Conservation (phyloP, 2,797 vertebrate genomes). For the Sebastes taczanowskii region DNA sequence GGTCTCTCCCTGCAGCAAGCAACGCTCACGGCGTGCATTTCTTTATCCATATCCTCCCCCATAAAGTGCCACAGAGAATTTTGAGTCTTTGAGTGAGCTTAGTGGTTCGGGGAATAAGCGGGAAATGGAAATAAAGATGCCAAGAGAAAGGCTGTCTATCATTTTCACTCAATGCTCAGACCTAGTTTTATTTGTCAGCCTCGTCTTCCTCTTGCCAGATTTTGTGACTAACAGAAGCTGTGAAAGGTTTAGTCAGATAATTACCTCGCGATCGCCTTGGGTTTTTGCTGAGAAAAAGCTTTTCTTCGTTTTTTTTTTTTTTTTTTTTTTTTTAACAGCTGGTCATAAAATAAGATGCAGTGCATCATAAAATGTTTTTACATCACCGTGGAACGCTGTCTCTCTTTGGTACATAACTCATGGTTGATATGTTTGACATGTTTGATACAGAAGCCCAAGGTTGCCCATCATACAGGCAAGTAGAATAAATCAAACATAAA, state of each 20-base stretch:
- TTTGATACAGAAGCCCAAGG: constrained; percentile 47
- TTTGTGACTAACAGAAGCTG: constrained; percentile 63
- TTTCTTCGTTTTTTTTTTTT: constrained; percentile 18
- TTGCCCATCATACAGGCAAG: constrained; percentile 39
- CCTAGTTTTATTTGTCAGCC: constrained; percentile 72
- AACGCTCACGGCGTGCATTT: constrained; percentile 57
- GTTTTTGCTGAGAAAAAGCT: constrained; percentile 76
- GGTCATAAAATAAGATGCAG: constrained; percentile 66
- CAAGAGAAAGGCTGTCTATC: constrained; percentile 69
- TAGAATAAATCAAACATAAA: constrained; percentile 59
- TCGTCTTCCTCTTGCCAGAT: constrained; percentile 47
- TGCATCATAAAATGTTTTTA: constrained; percentile 72
- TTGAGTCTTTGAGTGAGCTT: constrained; percentile 69
- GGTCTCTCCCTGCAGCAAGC: constrained; percentile 66
- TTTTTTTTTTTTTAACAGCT: constrained; percentile 52
- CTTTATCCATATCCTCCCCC: constrained; percentile 64
- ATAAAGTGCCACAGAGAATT: constrained; percentile 71
- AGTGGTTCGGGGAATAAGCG: constrained; percentile 56
- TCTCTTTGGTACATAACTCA: constrained; percentile 62
- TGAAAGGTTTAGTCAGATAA: constrained; percentile 78
- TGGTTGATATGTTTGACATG: constrained; percentile 42
- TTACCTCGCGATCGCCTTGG: constrained; percentile 65
- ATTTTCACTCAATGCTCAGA: constrained; percentile 66
- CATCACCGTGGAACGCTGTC: constrained; percentile 61
- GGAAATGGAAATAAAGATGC: constrained; percentile 65